Conservation (phyloP, 2,113 vertebrate species). For the Caretta caretta region DNA sequence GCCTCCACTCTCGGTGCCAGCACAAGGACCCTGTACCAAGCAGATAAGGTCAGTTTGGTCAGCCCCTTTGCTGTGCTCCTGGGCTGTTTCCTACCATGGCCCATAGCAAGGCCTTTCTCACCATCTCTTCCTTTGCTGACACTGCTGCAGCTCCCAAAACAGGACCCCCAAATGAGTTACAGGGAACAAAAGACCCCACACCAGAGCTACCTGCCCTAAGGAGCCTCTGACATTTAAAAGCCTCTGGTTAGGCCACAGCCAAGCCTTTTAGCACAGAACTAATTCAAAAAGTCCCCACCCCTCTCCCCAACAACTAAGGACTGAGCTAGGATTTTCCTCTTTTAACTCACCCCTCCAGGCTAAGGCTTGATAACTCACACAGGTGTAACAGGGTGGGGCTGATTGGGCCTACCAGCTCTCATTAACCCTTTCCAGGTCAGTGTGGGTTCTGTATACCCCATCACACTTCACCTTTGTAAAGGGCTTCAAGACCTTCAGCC, state of each 20-base stretch:
- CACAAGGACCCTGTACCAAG: background rate
- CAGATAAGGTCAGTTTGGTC: background rate
- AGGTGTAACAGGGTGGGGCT: background rate
- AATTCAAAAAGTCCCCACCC: background rate
- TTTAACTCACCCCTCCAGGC: background rate
- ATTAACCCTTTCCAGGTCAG: background rate
- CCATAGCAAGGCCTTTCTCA: background rate
- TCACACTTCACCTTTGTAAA: background rate
- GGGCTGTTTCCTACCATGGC: too few relatives aligned
- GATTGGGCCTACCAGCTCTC: background rate
- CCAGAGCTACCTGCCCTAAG: background rate
- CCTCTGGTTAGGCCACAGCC: background rate
- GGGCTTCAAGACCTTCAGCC: fast-evolving
- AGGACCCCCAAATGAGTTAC: too few relatives aligned
- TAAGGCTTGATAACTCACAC: background rate
- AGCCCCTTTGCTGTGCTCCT: background rate
- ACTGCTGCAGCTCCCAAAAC: background rate
- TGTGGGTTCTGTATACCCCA: background rate
- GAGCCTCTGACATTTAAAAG: background rate
- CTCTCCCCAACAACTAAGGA: background rate
- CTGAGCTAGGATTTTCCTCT: background rate
- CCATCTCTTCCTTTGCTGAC: background rate
- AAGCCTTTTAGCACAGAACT: background rate
- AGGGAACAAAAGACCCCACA: too few relatives aligned
- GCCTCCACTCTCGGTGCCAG: background rate